A percentile compares a stretch with the other conserved stretches of the same genome.
Conservation (phyloP, 1,140 invertebrate genomes). For the Diabrotica virgifera region DNA sequence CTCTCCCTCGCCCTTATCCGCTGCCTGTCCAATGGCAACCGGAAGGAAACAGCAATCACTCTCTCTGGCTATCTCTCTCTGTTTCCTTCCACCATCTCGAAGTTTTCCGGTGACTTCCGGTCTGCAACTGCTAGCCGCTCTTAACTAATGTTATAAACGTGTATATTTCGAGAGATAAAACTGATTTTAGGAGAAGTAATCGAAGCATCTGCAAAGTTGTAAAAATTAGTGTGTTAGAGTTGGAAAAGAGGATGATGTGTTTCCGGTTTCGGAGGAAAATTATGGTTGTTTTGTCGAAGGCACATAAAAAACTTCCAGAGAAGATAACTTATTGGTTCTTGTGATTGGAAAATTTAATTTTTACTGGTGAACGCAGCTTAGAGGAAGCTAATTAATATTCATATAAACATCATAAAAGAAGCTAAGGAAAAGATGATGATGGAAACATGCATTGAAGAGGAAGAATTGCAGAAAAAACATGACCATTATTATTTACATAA, state of each 20-base stretch:
- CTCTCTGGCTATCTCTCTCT: constrained; percentile 8
- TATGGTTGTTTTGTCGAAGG: neutral
- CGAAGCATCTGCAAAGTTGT: constrained; percentile 14
- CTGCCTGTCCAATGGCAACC: constrained; percentile 23
- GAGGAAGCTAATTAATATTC: no score
- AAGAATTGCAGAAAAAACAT: no score
- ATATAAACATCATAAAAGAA: no score
- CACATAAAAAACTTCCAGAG: no score
- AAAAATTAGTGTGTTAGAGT: constrained; percentile 10
- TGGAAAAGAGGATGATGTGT: neutral
- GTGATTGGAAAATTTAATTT: no score
- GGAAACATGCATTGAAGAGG: no score
- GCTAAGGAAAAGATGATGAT: no score
- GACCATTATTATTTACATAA: no score
- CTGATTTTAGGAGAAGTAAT: constrained; percentile 9
- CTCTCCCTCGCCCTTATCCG: neutral
- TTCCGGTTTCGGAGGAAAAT: constrained; percentile 14
- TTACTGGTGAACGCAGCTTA: no score
- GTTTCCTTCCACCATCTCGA: constrained; percentile 21
- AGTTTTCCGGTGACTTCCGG: constrained; percentile 24
- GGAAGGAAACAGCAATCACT: constrained; percentile 33
- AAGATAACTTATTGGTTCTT: no score
- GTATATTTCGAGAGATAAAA: constrained; percentile 15
- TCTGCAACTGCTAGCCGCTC: constrained; percentile 19
- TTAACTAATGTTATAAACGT: constrained; percentile 30